A percentile compares a stretch with the other conserved stretches of the same genome.
Evolutionary conservation across 2,113 vertebrate genomes (phyloP).

Genomic region (Psophia crepitans): DNA sequence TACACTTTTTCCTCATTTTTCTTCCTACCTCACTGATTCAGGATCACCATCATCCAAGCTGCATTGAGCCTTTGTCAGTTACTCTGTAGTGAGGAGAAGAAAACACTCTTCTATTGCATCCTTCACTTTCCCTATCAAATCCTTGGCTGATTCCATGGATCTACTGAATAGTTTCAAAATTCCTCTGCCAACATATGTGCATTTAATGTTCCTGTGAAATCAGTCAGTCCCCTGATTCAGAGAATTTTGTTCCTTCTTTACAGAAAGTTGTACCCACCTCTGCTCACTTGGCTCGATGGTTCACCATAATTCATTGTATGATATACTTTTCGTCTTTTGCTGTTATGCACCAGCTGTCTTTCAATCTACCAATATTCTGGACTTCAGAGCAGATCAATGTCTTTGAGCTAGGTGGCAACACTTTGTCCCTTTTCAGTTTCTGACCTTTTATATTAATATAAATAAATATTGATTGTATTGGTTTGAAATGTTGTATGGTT

Average conservation of each 20-base stretch:
- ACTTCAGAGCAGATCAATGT: background rate
- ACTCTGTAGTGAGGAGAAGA: background rate
- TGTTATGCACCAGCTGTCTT: background rate
- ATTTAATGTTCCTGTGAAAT: background rate
- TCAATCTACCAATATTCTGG: background rate
- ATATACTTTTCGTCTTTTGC: background rate
- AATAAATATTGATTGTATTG: background rate
- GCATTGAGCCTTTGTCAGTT: background rate
- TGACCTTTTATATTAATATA: background rate
- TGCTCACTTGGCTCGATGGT: fast-evolving
- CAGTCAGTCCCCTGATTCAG: background rate
- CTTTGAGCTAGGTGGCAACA: background rate
- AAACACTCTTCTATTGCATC: background rate
- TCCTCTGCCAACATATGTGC: background rate
- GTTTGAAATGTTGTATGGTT: background rate
- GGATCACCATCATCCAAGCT: fast-evolving
- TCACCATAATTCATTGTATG: background rate
- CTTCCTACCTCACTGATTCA: background rate
- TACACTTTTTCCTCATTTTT: background rate
- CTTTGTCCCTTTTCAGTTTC: background rate
- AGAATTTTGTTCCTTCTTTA: background rate
- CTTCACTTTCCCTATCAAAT: background rate
- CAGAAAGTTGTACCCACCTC: background rate
- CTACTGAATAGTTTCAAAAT: background rate
- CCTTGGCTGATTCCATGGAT: background rate